Percentiles rank a stretch among this genome's conserved stretches.
Evolutionary conservation across 2,888 invertebrate genomes (phyloP).

Genomic region (Ephialtes manifestator): DNA sequence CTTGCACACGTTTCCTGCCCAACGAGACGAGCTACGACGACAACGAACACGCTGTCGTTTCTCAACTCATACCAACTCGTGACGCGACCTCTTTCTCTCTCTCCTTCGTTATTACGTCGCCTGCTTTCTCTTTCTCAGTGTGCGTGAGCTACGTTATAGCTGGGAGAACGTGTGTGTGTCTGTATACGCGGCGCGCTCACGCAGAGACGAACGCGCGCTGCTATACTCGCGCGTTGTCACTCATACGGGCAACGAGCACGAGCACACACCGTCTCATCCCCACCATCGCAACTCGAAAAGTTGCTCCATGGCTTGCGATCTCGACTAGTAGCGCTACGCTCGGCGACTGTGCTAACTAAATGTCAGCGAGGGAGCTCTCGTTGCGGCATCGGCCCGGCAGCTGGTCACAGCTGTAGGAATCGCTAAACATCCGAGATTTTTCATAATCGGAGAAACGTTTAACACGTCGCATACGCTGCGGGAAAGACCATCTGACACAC

Average conservation of each 20-base stretch:
- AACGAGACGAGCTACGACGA: slow-evolving; percentile 48
- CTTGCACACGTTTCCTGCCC: slow-evolving; percentile 69
- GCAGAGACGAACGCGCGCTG: slow-evolving; percentile 36
- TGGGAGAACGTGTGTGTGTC: slow-evolving; percentile 24
- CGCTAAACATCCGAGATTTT: slow-evolving; percentile 29
- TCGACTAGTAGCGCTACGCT: slow-evolving; percentile 52
- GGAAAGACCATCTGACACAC: background rate
- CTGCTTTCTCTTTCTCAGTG: background rate
- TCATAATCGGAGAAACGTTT: background rate
- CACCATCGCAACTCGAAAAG: slow-evolving; percentile 2
- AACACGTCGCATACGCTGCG: background rate
- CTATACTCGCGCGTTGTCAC: slow-evolving; percentile 45
- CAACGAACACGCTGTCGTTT: slow-evolving; percentile 51
- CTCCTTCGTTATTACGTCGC: slow-evolving; percentile 39
- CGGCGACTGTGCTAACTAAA: slow-evolving; percentile 69
- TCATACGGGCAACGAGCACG: slow-evolving; percentile 47
- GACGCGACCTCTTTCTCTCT: slow-evolving; percentile 33
- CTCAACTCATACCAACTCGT: slow-evolving; percentile 53
- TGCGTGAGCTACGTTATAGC: background rate
- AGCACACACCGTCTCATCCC: slow-evolving; percentile 21
- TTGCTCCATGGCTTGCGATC: slow-evolving; percentile 66
- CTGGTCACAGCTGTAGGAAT: slow-evolving; percentile 43
- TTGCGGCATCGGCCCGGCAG: slow-evolving; percentile 12
- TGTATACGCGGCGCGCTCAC: slow-evolving; percentile 55
- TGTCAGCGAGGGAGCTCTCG: slow-evolving; percentile 33